Evolutionary conservation across 1,140 invertebrate genomes (phyloP).

Genomic region (Anadara kagoshimensis): DNA sequence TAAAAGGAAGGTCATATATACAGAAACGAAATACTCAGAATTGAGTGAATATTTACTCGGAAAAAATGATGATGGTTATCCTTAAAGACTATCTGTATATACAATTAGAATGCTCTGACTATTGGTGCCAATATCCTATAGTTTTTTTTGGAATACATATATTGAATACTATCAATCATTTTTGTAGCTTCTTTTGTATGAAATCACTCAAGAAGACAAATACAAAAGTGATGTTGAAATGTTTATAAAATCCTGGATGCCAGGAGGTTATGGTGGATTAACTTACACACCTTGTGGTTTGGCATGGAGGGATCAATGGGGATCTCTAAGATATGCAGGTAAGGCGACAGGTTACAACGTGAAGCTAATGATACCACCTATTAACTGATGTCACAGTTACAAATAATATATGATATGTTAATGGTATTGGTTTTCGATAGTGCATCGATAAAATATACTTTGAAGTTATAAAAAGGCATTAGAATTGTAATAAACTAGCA

Average conservation of each 20-base stretch:
- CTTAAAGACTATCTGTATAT: too few relatives aligned
- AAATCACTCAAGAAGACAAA: slow-evolving; percentile 29
- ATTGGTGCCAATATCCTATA: neutral
- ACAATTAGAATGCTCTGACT: too few relatives aligned
- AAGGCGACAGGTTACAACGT: neutral
- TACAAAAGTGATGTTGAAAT: slow-evolving; percentile 36
- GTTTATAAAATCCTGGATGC: slow-evolving; percentile 42
- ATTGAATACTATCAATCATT: too few relatives aligned
- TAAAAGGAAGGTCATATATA: too few relatives aligned
- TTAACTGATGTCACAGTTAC: neutral
- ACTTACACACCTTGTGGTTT: slow-evolving; percentile 61
- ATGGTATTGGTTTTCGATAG: too few relatives aligned
- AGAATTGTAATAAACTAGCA: too few relatives aligned
- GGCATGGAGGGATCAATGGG: slow-evolving; percentile 59
- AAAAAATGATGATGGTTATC: too few relatives aligned
- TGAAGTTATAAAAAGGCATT: too few relatives aligned
- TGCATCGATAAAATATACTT: too few relatives aligned
- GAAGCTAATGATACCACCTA: neutral
- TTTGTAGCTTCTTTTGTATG: slow-evolving; percentile 68
- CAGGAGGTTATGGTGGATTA: slow-evolving; percentile 35
- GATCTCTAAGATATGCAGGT: slow-evolving; percentile 60
- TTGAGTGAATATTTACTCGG: too few relatives aligned
- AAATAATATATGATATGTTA: too few relatives aligned
- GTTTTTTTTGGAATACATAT: neutral
- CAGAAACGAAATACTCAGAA: too few relatives aligned